Percentiles rank a stretch among this genome's conserved stretches.
phyloP scores from a whole-genome alignment of 1,140 invertebrate genomes.

The Neocloeon triangulifer region DNA sequence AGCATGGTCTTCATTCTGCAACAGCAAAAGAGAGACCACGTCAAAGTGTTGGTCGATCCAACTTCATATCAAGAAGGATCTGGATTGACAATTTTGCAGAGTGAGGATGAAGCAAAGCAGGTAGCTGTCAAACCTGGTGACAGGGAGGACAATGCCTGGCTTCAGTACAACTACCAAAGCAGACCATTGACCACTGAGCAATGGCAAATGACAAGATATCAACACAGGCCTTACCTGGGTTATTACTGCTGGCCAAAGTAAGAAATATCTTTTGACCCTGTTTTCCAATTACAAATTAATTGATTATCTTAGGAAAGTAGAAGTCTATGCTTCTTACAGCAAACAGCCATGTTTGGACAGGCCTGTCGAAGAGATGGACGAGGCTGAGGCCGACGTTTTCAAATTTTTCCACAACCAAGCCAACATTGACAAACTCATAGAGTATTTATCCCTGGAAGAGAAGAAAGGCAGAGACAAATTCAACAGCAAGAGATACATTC shows the following conservation, averaged over 20 bases:
- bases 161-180: conserved; percentile 39
- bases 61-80: conserved; percentile 9
- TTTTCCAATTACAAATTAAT: conserved; percentile 1
- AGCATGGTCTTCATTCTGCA: conserved; percentile 42
- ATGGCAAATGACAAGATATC: conserved; percentile 45
- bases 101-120: conserved; percentile 7
- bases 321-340: conserved; percentile 32
- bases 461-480: conserved; percentile 70
- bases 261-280: conserved; percentile 9
- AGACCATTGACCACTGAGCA: conserved; percentile 34
- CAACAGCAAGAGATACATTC: conserved; percentile 29
- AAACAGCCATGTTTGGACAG: conserved; percentile 34
- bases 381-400: conserved; percentile 36
- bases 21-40: conserved; percentile 48
- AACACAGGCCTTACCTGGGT: conserved; percentile 47
- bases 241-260: conserved; percentile 65
- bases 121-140: conserved; percentile 21
- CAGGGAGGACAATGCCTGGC: conserved; percentile 43
- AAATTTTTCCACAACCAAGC: conserved; percentile 41
- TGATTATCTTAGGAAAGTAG: conserved; percentile 15
- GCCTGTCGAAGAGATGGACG: conserved; percentile 20
- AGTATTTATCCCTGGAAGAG: conserved; percentile 61
- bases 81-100: too few relatives aligned
- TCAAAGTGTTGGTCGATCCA: conserved; percentile 31
- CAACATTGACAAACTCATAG: conserved; percentile 49